Evolutionary conservation across 2,113 vertebrate genomes (phyloP).

Genomic region (Trichechus manatus): DNA sequence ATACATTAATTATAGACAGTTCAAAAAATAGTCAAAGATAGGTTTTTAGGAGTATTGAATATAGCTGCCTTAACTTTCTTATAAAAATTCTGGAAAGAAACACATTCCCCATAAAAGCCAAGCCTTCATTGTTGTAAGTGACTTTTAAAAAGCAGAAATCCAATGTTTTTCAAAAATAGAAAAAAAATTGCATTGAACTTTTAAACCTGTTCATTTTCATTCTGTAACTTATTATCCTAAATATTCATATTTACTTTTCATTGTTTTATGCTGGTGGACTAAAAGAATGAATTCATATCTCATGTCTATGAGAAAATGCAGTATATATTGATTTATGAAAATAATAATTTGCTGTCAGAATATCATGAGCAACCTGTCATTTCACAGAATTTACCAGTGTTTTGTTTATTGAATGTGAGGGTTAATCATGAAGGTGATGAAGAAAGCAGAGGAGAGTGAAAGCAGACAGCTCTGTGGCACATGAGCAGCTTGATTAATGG

Average conservation of each 20-base stretch:
- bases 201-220: neutral
- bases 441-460: neutral
- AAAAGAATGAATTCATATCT: constrained; percentile 43
- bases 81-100: constrained; percentile 35
- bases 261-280: neutral
- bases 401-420: neutral
- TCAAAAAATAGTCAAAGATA: neutral
- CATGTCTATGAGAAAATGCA: neutral
- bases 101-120: neutral
- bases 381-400: neutral
- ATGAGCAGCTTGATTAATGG: neutral
- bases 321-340: constrained; percentile 18
- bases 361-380: constrained; percentile 14
- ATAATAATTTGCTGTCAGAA: constrained; percentile 53
- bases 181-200: neutral
- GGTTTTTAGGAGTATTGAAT: constrained; percentile 16
- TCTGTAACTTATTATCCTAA: neutral
- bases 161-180: constrained; percentile 7
- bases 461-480: neutral
- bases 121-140: neutral
- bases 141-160: neutral
- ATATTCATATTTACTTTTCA: constrained; percentile 16
- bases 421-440: neutral
- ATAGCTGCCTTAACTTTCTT: neutral
- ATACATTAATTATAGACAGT: neutral